These are phyloP conservation scores for Dichetophora obliterata DNA, from an alignment of 2,888 invertebrate species.

Conservation along the genomic window DNA sequence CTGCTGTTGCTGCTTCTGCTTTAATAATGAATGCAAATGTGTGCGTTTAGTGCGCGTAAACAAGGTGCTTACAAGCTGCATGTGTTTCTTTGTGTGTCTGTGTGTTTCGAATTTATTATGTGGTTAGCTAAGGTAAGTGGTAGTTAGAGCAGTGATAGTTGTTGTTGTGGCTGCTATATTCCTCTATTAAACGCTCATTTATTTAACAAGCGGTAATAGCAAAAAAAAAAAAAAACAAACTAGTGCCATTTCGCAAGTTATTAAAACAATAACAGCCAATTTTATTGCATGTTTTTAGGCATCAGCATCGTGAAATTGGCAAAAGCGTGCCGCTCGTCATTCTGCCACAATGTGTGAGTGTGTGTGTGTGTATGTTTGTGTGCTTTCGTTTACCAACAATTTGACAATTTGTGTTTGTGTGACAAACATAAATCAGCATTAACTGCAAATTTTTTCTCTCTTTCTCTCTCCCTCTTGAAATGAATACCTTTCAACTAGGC, in stretches of 20 bases:
- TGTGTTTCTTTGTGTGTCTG: neutral
- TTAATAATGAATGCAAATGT: conserved; percentile 28
- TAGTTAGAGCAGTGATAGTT: neutral
- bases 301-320: neutral
- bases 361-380: neutral
- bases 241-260: neutral
- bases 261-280: neutral
- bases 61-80: conserved; percentile 46
- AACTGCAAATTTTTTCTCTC: neutral
- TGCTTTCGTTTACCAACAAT: conserved; percentile 17
- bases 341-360: neutral
- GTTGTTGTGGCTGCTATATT: neutral
- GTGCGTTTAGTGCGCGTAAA: conserved; percentile 45
- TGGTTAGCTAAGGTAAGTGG: neutral
- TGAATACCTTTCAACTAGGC: conserved; percentile 9
- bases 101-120: neutral
- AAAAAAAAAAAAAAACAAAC: neutral
- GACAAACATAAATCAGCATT: conserved; percentile 26
- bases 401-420: neutral
- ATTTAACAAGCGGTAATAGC: neutral
- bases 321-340: neutral
- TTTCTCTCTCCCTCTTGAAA: neutral
- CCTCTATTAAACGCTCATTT: neutral
- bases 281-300: conserved; percentile 5
- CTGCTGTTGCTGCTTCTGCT: neutral